Base-by-base conservation (phyloP, 2,888 invertebrate species). In the Maniola hyperantus region DNA sequence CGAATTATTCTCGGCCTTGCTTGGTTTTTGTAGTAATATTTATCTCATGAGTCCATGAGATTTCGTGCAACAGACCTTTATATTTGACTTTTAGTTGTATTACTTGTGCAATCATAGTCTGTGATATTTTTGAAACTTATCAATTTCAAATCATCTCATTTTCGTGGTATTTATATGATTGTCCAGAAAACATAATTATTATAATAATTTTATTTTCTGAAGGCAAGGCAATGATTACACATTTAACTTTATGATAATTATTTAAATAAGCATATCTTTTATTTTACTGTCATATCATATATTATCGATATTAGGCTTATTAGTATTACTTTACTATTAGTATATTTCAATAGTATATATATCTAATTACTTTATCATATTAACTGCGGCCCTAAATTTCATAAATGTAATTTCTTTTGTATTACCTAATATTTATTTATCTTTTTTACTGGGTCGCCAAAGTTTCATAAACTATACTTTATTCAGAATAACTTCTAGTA, bases 81-180 rank as follows among this genome's bases (percentile, higher is more conserved):
- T 18, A 53, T 42, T 62, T 67, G 69, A 62, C 64, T 71, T 71
- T 66, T 67, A 67, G 54, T 69, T 64, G 61, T 59, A 36, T 51
- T 34, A 33, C 68, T 66, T 66, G 65, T 72, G 70, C 65, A 69
- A 68, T 69, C 60, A 64, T 66, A 50, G 57, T 65, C 58, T 65
- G 34, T 39, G 42, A 48, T 64, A 13, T 53, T 42, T 62, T 20
- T 61, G 10, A 8, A 15, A 26, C n/a, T 20, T 26, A 26, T 57
- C 20, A 18, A 46, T 55, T 46, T 54, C 48, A 46, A 54, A 55
- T 42, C 42, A 42, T 42, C 4, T 42, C 42, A 55, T 48, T 48
- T 20, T 50, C 6, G 11, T 42, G 50, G 26, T 57, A 50, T 42
- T 33, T 54, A 26, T 11, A 39, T 26, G 26, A 6, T 44, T 39